Evolutionary conservation across 92 coral and sea anemone genomes (phyloP).

Genomic region (Phenganax subtilis): DNA sequence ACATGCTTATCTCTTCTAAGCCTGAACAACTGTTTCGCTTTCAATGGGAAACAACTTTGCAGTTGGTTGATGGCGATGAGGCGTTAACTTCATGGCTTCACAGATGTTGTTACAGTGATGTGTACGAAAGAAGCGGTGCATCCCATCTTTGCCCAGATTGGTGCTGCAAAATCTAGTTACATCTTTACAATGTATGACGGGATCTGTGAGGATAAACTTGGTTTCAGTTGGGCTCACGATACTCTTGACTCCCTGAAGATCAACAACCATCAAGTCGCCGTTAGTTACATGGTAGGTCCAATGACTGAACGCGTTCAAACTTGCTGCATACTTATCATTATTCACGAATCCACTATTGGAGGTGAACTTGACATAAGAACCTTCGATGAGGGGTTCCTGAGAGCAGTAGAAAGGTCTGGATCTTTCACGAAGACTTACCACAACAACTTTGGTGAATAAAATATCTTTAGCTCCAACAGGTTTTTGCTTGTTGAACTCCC

Average conservation of each 20-base stretch:
- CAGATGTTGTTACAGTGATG: constrained; percentile 42
- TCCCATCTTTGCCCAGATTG: constrained; percentile 29
- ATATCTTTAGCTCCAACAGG: constrained; percentile 23
- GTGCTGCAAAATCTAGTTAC: constrained; percentile 38
- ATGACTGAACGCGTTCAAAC: constrained; percentile 39
- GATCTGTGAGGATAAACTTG: constrained; percentile 34
- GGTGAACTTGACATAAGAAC: constrained; percentile 37
- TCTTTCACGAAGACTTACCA: constrained; percentile 25
- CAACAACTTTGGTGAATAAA: constrained; percentile 37
- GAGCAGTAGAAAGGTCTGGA: constrained; percentile 38
- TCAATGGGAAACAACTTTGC: neutral
- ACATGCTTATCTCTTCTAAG: neutral
- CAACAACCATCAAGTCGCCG: constrained; percentile 33
- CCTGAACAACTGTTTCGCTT: neutral
- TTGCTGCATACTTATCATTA: constrained; percentile 38
- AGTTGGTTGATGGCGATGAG: constrained; percentile 28
- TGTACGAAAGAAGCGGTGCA: constrained; percentile 42
- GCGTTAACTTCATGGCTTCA: constrained; percentile 29
- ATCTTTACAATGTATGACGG: constrained; percentile 39
- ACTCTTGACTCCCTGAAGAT: constrained; percentile 35
- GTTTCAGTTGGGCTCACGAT: neutral
- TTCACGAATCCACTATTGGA: constrained; percentile 36
- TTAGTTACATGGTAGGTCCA: constrained; percentile 42
- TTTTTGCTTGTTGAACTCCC: constrained; percentile 32
- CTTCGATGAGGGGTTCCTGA: constrained; percentile 41